Evolutionary conservation across 92 coral and sea anemone species (phyloP).

Genomic region (Phenganax stokvisi): DNA sequence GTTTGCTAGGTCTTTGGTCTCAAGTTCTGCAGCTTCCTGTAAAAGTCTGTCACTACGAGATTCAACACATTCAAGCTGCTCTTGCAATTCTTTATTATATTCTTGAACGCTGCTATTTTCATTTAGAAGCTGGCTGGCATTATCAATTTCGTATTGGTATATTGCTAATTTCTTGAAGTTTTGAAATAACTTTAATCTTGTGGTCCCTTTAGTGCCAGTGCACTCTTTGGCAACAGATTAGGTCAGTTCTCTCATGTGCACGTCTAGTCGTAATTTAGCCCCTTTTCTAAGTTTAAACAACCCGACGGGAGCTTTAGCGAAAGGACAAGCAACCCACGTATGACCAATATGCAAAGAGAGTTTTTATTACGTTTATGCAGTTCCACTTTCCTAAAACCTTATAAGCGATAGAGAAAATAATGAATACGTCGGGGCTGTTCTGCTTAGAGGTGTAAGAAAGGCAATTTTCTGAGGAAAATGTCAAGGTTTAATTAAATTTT

Average conservation of each 20-base stretch:
- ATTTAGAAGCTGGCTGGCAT: neutral
- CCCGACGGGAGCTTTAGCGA: constrained; percentile 15
- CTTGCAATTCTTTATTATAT: neutral
- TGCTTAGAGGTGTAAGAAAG: constrained; percentile 1
- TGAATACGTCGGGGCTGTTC: constrained; percentile 2
- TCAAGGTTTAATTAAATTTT: constrained; percentile 10
- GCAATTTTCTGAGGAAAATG: constrained; percentile 31
- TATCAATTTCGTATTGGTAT: neutral
- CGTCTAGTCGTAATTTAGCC: constrained; percentile 11
- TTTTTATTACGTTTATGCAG: constrained; percentile 20
- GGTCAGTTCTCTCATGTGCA: neutral
- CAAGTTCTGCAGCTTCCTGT: neutral
- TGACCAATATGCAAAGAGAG: neutral
- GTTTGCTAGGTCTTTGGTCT: neutral
- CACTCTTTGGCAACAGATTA: neutral
- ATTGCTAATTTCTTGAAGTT: neutral
- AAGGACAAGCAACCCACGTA: constrained; percentile 27
- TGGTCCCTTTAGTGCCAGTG: neutral
- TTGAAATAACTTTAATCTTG: neutral
- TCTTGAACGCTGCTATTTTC: neutral
- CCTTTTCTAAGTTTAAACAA: constrained; percentile 14
- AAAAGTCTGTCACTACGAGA: neutral
- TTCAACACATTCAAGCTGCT: neutral
- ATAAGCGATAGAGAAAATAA: constrained; percentile 13
- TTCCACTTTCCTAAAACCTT: constrained; percentile 9